Base-by-base conservation (phyloP, 2,888 invertebrate genomes). In the Drosophila aldrichi region DNA sequence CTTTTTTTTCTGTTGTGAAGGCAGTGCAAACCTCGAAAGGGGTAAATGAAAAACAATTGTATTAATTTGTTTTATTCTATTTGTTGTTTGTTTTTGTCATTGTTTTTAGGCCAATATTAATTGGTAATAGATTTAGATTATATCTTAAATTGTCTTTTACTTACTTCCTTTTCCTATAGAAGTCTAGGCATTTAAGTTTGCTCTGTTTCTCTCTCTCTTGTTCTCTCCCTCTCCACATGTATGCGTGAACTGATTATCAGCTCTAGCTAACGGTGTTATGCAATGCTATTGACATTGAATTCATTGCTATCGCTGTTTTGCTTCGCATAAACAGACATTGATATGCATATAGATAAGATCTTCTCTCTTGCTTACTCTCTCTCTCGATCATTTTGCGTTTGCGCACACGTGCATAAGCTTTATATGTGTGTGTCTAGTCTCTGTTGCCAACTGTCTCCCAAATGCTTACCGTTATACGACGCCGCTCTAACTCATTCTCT, bases 1-100 rank as follows among this genome's bases (percentile, higher is more conserved):
- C 10, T 16, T 52, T 48, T 25, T 46, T 54, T 40, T 43, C 38
- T 57, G 72, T 49, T 49, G 12, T 52, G 57, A 64, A 64, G 43
- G 61, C 46, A 44, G 43, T 48, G 55, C 69, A 72, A 86, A 80
- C 90, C 87, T 90, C 84, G 88, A 90, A 89, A 75, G 84, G 88
- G 87, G 75, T 80, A 84, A 89, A 85, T 90, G 87, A 89, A 89
- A 85, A 86, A 88, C 90, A 78, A 85, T 78, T 80, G 48, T 49
- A 56, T 67, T 41, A 56, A 61, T 63, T 36, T 52, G 46, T 20
- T 38, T n/a, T 48, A 48, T 55, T 18, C 22, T 22, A 20, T 52
- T n/a, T 22, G 9, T 9, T 25, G 6, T 25, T 40, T 36, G 32
- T 32, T 36, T 6, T 55, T 20, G 29, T 5, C 29, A 3, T 56